phyloP scores from a whole-genome alignment of 1,140 invertebrate genomes.

The Drosophila melanica region DNA sequence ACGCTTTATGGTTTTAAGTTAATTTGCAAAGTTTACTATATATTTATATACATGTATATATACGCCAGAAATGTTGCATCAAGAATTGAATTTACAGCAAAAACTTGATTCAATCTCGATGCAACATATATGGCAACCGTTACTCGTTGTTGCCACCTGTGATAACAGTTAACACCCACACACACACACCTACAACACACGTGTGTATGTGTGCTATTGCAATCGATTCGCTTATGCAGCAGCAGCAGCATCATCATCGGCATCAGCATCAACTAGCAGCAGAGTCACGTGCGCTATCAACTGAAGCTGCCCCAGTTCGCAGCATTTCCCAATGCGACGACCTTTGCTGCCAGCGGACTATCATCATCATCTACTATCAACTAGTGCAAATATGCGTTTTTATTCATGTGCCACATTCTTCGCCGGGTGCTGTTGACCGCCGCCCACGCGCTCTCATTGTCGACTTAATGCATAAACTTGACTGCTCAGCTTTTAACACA shows the following conservation, averaged over 20 bases:
- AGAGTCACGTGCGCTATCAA: constrained; percentile 24
- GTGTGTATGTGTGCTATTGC: constrained; percentile 6
- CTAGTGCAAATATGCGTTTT: too few species aligned
- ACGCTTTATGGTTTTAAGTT: constrained; percentile 64
- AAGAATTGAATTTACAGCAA: background rate
- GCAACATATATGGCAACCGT: background rate
- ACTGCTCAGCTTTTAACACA: background rate
- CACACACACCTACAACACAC: background rate
- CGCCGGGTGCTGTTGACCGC: constrained; percentile 10
- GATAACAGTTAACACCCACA: background rate
- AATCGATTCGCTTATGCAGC: constrained; percentile 20
- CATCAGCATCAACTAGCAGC: background rate
- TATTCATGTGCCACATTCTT: too few species aligned
- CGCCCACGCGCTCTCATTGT: background rate
- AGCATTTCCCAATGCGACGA: background rate
- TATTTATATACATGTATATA: background rate
- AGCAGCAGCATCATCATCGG: background rate
- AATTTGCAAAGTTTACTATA: constrained; percentile 44
- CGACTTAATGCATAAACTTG: constrained; percentile 26
- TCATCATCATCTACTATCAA: background rate
- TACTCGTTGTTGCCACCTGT: constrained; percentile 15
- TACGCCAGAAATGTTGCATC: background rate
- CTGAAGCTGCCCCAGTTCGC: constrained; percentile 11
- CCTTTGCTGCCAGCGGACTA: background rate
- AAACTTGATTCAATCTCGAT: constrained; percentile 8